Percentiles rank a stretch among this genome's conserved stretches.
Conservation (phyloP, 2,797 vertebrate genomes). For the Melopsittacus undulatus region DNA sequence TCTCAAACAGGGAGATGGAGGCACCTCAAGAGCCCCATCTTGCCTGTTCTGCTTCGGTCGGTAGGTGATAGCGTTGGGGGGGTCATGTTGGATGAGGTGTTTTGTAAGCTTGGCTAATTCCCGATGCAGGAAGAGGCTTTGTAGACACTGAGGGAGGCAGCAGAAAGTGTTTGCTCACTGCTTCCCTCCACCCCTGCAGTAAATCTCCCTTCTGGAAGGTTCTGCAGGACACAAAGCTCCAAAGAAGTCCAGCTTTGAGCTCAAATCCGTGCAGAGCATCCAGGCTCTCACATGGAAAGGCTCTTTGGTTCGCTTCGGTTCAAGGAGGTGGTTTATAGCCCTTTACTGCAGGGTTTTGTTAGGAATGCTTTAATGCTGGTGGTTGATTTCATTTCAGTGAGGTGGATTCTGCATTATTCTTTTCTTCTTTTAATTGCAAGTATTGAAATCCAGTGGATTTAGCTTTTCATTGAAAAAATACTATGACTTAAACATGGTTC, state of each 20-base stretch:
- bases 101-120: not conserved
- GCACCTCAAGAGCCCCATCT: not conserved
- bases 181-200: not conserved
- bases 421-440: not conserved
- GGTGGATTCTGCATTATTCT: not conserved
- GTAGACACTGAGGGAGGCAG: not conserved
- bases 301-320: not conserved
- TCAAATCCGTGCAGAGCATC: rapidly evolving
- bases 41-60: rapidly evolving
- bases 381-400: not conserved
- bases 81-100: not conserved
- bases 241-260: rapidly evolving
- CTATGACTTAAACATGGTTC: not conserved
- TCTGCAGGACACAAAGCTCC: not conserved
- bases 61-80: not conserved
- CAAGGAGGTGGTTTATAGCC: not conserved
- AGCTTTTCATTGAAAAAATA: not conserved
- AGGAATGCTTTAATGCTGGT: not conserved
- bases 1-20: not conserved
- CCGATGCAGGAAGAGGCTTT: not conserved
- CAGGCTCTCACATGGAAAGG: not conserved
- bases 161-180: not conserved
- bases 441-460: not conserved
- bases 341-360: not conserved
- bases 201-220: constrained; percentile 56